These are phyloP conservation scores for Patella ulyssiponensis DNA, from an alignment of 2,888 invertebrate genomes.

Conservation along the genomic window DNA sequence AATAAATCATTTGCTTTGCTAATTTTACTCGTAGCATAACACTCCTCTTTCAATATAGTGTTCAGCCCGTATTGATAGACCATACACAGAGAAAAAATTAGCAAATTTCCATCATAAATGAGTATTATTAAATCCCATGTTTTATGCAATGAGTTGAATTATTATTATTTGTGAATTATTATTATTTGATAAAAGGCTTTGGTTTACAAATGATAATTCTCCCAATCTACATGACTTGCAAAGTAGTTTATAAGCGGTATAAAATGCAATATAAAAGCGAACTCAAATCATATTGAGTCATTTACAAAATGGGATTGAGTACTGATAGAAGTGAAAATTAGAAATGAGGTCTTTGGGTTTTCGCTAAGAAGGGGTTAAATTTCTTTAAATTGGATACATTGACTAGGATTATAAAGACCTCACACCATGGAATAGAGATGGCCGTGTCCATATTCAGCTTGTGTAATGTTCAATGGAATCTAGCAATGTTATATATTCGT, in stretches of 20 bases:
- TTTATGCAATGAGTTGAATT: slow-evolving; percentile 9
- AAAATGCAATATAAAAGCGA: not conserved
- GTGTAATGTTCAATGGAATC: too few relatives aligned
- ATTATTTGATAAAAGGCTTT: slow-evolving; percentile 4
- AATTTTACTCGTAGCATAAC: slow-evolving; percentile 6
- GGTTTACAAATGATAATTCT: slow-evolving; percentile 11
- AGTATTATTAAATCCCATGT: slow-evolving; percentile 11
- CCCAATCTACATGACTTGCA: slow-evolving; percentile 11
- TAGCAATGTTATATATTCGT: slow-evolving; percentile 1
- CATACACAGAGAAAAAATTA: slow-evolving; percentile 4
- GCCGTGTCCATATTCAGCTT: too few relatives aligned
- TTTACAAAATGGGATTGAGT: too few relatives aligned
- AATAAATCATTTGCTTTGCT: slow-evolving; percentile 8
- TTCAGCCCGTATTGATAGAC: not conserved
- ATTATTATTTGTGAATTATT: not conserved
- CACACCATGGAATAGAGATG: too few relatives aligned
- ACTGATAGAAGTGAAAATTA: too few relatives aligned
- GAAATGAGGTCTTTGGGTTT: too few relatives aligned
- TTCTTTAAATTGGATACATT: too few relatives aligned
- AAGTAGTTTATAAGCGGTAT: not conserved
- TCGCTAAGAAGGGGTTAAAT: too few relatives aligned
- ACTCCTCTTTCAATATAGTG: not conserved
- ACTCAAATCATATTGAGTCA: too few relatives aligned
- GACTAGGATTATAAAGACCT: too few relatives aligned
- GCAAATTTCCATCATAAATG: slow-evolving; percentile 5